Conservation (phyloP, 2,113 vertebrate genomes). For the Todiramphus chloris region DNA sequence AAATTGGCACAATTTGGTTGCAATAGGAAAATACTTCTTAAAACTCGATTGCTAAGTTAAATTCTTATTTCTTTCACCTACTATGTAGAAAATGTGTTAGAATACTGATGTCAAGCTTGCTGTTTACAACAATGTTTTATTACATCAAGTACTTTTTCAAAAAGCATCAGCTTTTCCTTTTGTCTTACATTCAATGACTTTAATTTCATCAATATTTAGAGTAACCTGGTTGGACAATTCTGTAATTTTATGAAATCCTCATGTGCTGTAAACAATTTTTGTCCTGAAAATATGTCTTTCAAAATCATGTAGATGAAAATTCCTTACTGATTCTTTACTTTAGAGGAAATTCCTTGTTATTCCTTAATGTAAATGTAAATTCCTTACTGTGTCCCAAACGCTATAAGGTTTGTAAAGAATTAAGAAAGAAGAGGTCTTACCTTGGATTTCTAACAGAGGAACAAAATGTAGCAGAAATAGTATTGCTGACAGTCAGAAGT, state of each 20-base stretch:
- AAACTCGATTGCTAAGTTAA: neutral
- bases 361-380: neutral
- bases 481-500: neutral
- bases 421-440: slow-evolving; percentile 36
- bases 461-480: slow-evolving; percentile 47
- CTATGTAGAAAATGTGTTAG: neutral
- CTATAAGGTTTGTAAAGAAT: neutral
- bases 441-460: slow-evolving; percentile 36
- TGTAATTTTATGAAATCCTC: neutral
- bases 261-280: neutral
- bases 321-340: neutral
- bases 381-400: neutral
- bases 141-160: neutral
- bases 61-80: neutral
- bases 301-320: neutral
- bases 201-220: neutral
- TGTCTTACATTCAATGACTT: rapidly evolving
- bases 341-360: neutral
- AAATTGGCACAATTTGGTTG: neutral
- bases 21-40: neutral
- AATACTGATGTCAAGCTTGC: neutral
- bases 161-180: neutral
- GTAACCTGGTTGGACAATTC: neutral
- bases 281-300: neutral
- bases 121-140: neutral